These are phyloP conservation scores for Tipula lateralis DNA, from an alignment of 2,888 invertebrate genomes.

Conservation along the genomic window DNA sequence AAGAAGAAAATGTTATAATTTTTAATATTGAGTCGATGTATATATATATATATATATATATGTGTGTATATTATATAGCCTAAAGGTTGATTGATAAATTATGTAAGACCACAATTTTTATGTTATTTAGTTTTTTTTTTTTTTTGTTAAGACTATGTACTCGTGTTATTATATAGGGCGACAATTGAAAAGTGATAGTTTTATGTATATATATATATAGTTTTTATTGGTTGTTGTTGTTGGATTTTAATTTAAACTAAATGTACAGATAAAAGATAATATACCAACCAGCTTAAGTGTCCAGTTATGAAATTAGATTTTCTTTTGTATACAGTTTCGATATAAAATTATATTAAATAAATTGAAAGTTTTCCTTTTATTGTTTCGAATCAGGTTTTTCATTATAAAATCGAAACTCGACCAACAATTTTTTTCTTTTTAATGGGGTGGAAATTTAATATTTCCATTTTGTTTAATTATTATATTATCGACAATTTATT, in stretches of 20 bases:
- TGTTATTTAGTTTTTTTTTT: neutral
- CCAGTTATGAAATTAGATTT: neutral
- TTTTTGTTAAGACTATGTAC: neutral
- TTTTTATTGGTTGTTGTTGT: neutral
- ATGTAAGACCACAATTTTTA: slow-evolving; percentile 16
- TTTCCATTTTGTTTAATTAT: neutral
- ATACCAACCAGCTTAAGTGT: neutral
- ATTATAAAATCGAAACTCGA: neutral
- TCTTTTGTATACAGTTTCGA: neutral
- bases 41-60: too few species aligned
- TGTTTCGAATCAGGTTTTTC: neutral
- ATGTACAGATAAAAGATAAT: neutral
- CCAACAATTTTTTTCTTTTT: neutral
- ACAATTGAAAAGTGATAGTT: slow-evolving; percentile 24
- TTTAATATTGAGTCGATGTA: slow-evolving; percentile 24
- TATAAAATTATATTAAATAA: neutral
- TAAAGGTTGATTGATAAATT: slow-evolving; percentile 24
- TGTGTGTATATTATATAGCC: slow-evolving; percentile 9
- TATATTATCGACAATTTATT: neutral
- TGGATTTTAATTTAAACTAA: neutral
- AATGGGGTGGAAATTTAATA: neutral
- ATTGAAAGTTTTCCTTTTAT: slow-evolving; percentile 24
- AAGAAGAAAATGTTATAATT: slow-evolving; percentile 24
- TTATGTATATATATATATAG: neutral
- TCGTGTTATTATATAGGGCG: neutral